These are phyloP conservation scores for Dromaius novaehollandiae DNA, from an alignment of 2,113 vertebrate species.

Conservation along the genomic window DNA sequence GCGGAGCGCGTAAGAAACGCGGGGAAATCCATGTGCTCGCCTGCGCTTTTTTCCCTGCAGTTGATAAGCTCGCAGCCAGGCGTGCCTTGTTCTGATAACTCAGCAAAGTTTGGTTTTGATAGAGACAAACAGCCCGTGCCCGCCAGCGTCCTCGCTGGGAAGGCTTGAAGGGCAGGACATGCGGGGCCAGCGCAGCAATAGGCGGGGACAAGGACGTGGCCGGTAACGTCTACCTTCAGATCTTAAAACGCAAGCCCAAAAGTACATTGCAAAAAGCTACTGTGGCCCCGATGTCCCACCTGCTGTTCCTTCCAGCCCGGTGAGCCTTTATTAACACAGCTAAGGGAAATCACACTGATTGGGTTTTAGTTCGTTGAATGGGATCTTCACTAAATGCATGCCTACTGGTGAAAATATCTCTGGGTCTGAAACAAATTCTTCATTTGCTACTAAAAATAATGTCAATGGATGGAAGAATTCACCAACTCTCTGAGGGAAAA, in stretches of 20 bases:
- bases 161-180: neutral
- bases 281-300: neutral
- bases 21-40: neutral
- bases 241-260: neutral
- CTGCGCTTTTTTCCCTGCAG: rapidly evolving
- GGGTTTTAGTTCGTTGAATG: neutral
- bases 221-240: neutral
- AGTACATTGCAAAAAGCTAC: neutral
- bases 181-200: rapidly evolving
- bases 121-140: neutral
- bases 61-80: constrained; percentile 20
- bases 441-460: constrained; percentile 55
- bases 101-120: constrained; percentile 4
- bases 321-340: neutral
- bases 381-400: neutral
- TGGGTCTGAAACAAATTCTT: neutral
- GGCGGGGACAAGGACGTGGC: neutral
- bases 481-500: constrained; percentile 55
- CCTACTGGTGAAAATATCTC: neutral
- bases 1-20: rapidly evolving
- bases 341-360: rapidly evolving
- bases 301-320: neutral
- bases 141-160: neutral
- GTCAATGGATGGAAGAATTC: constrained; percentile 48
- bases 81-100: neutral